Evolutionary conservation across 1,140 invertebrate genomes (phyloP).

Genomic region (Aporrectodea caliginosa): DNA sequence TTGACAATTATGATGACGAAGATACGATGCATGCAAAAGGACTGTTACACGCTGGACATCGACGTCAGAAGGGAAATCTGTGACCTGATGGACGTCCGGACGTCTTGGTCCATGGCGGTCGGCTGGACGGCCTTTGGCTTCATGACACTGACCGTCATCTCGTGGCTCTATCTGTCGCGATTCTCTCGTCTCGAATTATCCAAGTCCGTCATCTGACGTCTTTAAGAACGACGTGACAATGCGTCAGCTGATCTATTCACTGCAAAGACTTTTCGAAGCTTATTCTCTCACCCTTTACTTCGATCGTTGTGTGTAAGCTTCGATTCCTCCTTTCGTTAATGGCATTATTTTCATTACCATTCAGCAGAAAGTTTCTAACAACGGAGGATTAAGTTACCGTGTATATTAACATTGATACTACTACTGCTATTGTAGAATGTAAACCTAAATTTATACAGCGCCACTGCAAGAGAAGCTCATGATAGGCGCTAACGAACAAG

Average conservation of each 20-base stretch:
- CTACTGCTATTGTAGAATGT: no score
- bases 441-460: no score
- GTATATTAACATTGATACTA: no score
- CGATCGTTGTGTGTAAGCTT: no score
- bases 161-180: background rate
- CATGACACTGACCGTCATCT: constrained; percentile 69
- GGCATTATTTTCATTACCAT: no score
- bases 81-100: constrained; percentile 68
- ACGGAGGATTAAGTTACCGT: no score
- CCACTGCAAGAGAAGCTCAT: no score
- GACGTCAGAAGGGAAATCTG: constrained; percentile 52
- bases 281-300: no score
- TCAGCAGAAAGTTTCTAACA: no score
- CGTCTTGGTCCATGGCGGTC: constrained; percentile 75
- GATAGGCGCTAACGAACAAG: no score
- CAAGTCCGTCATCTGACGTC: background rate
- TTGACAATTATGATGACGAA: constrained; percentile 86
- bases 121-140: constrained; percentile 76
- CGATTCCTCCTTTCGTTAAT: no score
- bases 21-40: constrained; percentile 64
- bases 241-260: background rate
- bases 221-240: background rate
- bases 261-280: background rate
- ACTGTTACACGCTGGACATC: constrained; percentile 47
- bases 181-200: background rate